A percentile compares a stretch with the other conserved stretches of the same genome.
Evolutionary conservation across 1,140 invertebrate genomes (phyloP).

Genomic region (Leptopilina boulardi): DNA sequence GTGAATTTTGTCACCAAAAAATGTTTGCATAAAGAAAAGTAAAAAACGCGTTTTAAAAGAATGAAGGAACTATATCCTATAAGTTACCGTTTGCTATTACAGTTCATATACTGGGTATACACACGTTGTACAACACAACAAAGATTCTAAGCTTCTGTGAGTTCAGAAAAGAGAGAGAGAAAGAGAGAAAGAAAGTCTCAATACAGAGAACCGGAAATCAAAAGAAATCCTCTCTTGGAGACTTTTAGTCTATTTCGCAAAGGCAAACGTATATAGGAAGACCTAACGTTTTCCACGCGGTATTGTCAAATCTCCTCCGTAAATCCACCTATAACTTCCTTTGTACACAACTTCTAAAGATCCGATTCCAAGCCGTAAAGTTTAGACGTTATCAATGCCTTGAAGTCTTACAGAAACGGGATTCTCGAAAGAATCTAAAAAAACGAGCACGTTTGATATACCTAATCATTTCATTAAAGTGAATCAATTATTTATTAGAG

Average conservation of each 20-base stretch:
- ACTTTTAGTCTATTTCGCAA: background rate
- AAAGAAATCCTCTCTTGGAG: slow-evolving; percentile 22
- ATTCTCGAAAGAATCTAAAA: background rate
- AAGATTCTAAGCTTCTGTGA: slow-evolving; percentile 20
- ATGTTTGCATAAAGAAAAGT: slow-evolving; percentile 9
- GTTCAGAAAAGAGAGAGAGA: background rate
- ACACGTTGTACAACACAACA: background rate
- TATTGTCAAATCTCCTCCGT: background rate
- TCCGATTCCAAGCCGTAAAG: background rate
- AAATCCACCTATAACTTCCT: slow-evolving; percentile 19
- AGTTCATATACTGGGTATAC: slow-evolving; percentile 29
- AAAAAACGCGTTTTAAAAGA: slow-evolving; percentile 20
- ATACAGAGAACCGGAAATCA: slow-evolving; percentile 18
- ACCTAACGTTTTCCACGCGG: background rate
- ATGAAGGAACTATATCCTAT: background rate
- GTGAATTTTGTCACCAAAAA: no score
- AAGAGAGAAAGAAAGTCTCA: background rate
- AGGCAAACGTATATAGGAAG: background rate
- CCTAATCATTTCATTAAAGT: no score
- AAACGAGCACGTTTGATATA: no score
- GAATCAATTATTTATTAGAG: no score
- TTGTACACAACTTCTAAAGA: slow-evolving; percentile 12
- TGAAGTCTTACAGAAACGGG: background rate
- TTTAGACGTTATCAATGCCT: background rate
- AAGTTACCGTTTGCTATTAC: background rate